phyloP scores from a whole-genome alignment of 2,113 vertebrate genomes.

The Pachycephala philippinensis region DNA sequence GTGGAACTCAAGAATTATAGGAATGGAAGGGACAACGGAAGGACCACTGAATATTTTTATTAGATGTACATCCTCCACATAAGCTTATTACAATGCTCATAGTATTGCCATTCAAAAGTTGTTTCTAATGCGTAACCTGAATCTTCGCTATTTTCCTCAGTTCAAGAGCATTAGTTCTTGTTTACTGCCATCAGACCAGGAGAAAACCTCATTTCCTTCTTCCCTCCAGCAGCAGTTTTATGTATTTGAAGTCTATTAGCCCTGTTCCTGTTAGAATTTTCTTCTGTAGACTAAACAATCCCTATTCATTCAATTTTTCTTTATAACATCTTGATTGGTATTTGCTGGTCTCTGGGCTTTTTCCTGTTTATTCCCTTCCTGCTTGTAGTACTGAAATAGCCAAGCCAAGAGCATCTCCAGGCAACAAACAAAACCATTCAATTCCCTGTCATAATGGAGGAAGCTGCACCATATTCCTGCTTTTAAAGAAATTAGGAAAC shows the following conservation, averaged over 20 bases:
- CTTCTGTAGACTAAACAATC: constrained; percentile 11
- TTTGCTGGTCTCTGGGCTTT: neutral
- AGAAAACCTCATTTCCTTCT: neutral
- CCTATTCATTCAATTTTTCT: neutral
- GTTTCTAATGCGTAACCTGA: neutral
- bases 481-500: neutral
- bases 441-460: neutral
- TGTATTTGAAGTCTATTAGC: neutral
- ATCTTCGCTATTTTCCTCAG: neutral
- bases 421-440: neutral
- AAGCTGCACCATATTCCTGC: neutral
- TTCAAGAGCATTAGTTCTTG: neutral
- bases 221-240: neutral
- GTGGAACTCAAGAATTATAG: neutral
- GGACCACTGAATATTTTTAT: neutral
- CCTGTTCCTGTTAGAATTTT: neutral
- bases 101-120: neutral
- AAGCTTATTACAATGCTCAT: neutral
- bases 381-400: neutral
- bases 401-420: neutral
- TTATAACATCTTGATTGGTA: neutral
- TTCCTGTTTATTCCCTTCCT: neutral
- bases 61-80: neutral
- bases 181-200: neutral
- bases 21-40: neutral